A percentile compares a stretch with the other conserved stretches of the same genome.
These are phyloP conservation scores for Temnothorax curvispinosus DNA, from an alignment of 1,140 invertebrate species.

Conservation along the genomic window DNA sequence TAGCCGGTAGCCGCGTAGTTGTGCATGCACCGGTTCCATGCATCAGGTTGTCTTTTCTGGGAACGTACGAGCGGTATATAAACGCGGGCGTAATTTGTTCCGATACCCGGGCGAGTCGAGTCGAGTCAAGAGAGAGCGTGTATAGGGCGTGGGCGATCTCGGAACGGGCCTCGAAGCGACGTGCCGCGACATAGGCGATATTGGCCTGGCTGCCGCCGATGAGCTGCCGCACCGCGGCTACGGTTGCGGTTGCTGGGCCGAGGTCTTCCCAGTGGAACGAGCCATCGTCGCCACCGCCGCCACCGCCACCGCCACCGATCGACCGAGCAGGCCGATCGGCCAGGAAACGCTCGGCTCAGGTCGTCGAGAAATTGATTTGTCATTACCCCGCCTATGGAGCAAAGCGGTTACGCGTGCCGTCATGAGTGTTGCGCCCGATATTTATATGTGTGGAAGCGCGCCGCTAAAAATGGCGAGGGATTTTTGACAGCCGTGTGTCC, in stretches of 20 bases:
- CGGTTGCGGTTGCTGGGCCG: background rate
- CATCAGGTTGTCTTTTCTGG: slow-evolving; percentile 60
- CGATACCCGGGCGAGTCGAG: slow-evolving; percentile 26
- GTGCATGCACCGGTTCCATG: slow-evolving; percentile 57
- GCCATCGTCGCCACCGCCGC: background rate
- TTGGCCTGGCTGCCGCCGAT: slow-evolving; percentile 55
- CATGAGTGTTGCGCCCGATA: slow-evolving; percentile 20
- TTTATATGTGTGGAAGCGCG: slow-evolving; percentile 31
- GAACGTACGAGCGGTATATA: slow-evolving; percentile 54
- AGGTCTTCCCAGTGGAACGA: slow-evolving; percentile 31
- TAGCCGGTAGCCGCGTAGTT: background rate
- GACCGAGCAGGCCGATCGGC: slow-evolving; percentile 3
- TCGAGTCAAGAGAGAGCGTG: background rate
- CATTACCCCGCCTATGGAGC: slow-evolving; percentile 74
- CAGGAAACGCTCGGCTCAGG: slow-evolving; percentile 57
- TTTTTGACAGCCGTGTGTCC: slow-evolving; percentile 51
- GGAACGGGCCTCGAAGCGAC: slow-evolving; percentile 66
- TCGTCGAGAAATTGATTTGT: slow-evolving; percentile 82
- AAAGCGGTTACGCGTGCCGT: slow-evolving; percentile 19
- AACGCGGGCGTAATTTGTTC: slow-evolving; percentile 72
- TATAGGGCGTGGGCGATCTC: slow-evolving; percentile 71
- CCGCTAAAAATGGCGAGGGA: background rate
- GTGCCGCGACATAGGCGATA: slow-evolving; percentile 40
- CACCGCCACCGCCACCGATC: background rate
- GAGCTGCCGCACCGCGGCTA: slow-evolving; percentile 31